A percentile compares a stretch with the other conserved stretches of the same genome.
Conservation (phyloP, 2,888 invertebrate genomes). For the Helleia helle region DNA sequence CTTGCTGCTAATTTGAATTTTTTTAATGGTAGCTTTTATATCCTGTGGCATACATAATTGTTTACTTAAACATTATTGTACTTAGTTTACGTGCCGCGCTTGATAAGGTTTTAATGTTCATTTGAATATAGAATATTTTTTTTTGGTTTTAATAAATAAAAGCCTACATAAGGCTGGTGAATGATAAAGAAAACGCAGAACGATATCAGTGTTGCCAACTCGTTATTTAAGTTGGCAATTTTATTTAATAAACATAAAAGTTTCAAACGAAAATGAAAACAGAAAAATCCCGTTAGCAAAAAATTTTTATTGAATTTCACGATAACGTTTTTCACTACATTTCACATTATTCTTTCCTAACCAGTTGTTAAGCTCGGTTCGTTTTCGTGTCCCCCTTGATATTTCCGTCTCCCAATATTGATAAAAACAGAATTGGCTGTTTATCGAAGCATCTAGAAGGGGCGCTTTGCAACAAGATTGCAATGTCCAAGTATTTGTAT, state of each 20-base stretch:
- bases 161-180: too few relatives aligned
- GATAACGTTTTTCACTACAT: slow-evolving; percentile 3
- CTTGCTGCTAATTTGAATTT: not conserved
- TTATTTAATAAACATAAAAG: too few relatives aligned
- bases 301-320: not conserved
- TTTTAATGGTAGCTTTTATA: not conserved
- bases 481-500: slow-evolving; percentile 41
- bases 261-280: not conserved
- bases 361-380: slow-evolving; percentile 5
- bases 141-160: too few relatives aligned
- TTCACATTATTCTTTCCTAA: not conserved
- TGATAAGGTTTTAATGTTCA: too few relatives aligned
- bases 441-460: slow-evolving; percentile 34
- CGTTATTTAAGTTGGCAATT: too few relatives aligned
- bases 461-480: slow-evolving; percentile 43
- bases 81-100: not conserved
- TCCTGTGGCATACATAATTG: not conserved
- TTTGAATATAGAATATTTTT: too few relatives aligned
- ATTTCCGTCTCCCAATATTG: slow-evolving; percentile 31
- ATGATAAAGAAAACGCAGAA: too few relatives aligned
- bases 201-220: too few relatives aligned
- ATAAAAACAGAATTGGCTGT: slow-evolving; percentile 38
- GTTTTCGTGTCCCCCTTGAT: slow-evolving; percentile 8
- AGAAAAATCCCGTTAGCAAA: not conserved
- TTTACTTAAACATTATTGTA: slow-evolving; percentile 5